Evolutionary conservation across 1,140 invertebrate species (phyloP), one percentile per base, ranked within the genome.

Genomic region (Drosophila paulistorum): DNA sequence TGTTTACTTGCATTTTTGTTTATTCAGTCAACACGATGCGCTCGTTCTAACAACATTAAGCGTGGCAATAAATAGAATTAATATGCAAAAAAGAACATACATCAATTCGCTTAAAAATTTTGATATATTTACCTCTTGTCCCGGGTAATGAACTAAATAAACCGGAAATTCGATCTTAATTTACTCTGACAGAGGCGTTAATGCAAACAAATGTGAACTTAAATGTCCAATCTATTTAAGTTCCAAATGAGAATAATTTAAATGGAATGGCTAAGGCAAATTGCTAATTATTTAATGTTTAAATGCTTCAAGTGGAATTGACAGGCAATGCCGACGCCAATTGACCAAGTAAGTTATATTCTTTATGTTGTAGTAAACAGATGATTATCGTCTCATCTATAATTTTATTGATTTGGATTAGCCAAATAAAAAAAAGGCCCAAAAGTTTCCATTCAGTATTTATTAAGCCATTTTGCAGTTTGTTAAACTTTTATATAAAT

Each of bases 1-100:
- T 73, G 73, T 70, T 68, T 77, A 68, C 69, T 63, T 42, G 51
- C 39, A 37, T 58, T 42, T 61, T 75, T 71, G 74, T 78, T 89
- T 57, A 72, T 51, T 79, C 79, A 83, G 79, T 86, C 77, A 70
- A 33, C 66, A 54, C 51, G 69, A 42, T 79, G 83, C 76, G 55
- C 41, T 86, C 76, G 76, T 17, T 55, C 45, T 65, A 71, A 58
- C 58, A 67, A 64, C 82, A 85, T 64, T 70, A 55, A 65, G 57
- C 48, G 58, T 66, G 58, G 35, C 57, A 63, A 66, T 63, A 45
- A 63, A 63, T 45, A 23, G 6, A 63, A 39, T 33, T 48, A 45
- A 41, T 45, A 57, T 79, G 66, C 48, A 62, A 9, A 63, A 30
- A 59, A 77, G 0, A 26, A 26, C 70, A 73, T 59, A 55, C 63